Evolutionary conservation across 2,113 vertebrate species (phyloP).

Genomic region (Coreoperca whiteheadi): DNA sequence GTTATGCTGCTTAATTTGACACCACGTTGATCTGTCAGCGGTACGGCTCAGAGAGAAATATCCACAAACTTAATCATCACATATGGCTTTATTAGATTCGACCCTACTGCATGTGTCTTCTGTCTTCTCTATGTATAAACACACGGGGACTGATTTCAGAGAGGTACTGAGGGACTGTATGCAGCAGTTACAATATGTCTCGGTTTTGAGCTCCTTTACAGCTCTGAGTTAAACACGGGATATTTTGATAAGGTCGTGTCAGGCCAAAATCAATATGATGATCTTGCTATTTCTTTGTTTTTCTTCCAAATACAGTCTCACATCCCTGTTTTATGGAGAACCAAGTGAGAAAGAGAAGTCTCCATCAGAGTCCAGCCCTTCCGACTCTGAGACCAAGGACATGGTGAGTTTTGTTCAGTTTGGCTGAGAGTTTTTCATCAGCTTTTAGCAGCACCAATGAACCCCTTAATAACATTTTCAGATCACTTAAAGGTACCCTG

Average conservation of each 20-base stretch:
- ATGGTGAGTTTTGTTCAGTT: conserved; percentile 85
- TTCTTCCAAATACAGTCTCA: conserved; percentile 84
- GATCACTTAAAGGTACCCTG: not conserved
- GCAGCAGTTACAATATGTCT: not conserved
- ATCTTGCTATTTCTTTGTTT: conserved; percentile 16
- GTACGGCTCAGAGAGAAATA: conserved; percentile 35
- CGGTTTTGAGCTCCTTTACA: not conserved
- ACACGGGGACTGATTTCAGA: conserved; percentile 16
- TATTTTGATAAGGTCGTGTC: conserved; percentile 4
- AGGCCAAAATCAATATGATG: not conserved
- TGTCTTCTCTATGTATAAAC: conserved; percentile 18
- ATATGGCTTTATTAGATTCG: conserved; percentile 32
- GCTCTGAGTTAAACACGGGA: not conserved
- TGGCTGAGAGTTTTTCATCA: not conserved
- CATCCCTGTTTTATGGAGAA: conserved; percentile 96
- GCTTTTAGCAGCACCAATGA: not conserved
- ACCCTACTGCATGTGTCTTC: not conserved
- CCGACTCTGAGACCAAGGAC: conserved; percentile 91
- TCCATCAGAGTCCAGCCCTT: conserved; percentile 91
- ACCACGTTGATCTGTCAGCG: conserved; percentile 47
- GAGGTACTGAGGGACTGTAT: conserved; percentile 1
- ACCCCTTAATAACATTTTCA: not conserved
- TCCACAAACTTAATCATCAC: conserved; percentile 43
- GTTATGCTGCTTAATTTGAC: conserved; percentile 68
- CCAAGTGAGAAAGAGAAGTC: conserved; percentile 96